phyloP scores from a whole-genome alignment of 2,888 invertebrate genomes.

The Margaritifera margaritifera region DNA sequence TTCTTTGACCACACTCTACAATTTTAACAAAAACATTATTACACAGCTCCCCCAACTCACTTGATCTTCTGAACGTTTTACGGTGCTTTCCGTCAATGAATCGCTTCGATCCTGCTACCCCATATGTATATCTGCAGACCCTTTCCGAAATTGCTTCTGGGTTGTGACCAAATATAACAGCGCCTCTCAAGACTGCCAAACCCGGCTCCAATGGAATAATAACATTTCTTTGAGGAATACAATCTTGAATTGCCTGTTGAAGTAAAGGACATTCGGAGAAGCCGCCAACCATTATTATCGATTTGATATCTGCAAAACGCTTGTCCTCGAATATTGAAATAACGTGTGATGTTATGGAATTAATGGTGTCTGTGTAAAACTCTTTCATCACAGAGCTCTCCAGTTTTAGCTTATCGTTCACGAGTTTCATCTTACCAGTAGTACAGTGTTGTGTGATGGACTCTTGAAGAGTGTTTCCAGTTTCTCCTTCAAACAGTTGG shows the following conservation, averaged over 20 bases:
- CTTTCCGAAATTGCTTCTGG: constrained; percentile 16
- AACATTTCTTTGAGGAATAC: constrained; percentile 1
- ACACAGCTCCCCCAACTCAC: too few species aligned
- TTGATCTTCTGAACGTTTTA: too few species aligned
- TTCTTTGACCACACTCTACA: too few species aligned
- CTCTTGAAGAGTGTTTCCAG: constrained; percentile 18
- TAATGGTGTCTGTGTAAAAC: constrained; percentile 8
- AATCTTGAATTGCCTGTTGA: constrained; percentile 10
- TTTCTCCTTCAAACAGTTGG: constrained; percentile 19
- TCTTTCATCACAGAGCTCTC: constrained; percentile 14
- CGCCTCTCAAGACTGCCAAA: constrained; percentile 21
- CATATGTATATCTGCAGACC: constrained; percentile 17
- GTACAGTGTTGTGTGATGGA: constrained; percentile 11
- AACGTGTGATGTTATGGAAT: constrained; percentile 15
- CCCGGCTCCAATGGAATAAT: constrained; percentile 21
- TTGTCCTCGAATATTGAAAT: constrained; percentile 6
- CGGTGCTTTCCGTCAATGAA: too few species aligned
- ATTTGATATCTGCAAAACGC: constrained; percentile 10
- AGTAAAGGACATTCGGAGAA: constrained; percentile 26
- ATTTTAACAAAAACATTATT: too few species aligned
- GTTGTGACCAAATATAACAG: constrained; percentile 24
- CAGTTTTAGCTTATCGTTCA: constrained; percentile 20
- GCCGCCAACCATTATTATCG: constrained; percentile 29
- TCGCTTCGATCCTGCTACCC: not conserved
- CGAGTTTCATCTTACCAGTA: constrained; percentile 17